Conservation (phyloP, 1,140 invertebrate species). For the Anadara kagoshimensis region DNA sequence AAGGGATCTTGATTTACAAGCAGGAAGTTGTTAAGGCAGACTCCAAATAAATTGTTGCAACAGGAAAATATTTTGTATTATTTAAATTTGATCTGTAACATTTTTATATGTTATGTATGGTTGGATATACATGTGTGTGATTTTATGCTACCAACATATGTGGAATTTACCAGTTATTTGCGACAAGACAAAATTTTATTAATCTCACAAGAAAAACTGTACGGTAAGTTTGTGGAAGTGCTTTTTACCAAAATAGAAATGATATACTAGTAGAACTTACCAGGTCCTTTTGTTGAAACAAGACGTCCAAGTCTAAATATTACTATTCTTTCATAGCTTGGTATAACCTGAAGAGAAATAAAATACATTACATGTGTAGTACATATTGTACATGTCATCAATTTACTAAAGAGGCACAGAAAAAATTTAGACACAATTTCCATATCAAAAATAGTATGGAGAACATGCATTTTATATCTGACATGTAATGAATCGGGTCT, state of each 20-base stretch:
- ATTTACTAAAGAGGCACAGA: neutral
- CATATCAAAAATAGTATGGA: neutral
- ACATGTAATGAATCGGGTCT: neutral
- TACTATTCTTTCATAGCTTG: conserved; percentile 25
- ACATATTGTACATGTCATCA: neutral
- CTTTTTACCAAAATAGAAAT: neutral
- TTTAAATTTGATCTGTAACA: no score
- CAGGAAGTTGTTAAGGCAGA: no score
- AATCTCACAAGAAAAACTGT: no score
- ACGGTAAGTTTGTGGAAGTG: no score
- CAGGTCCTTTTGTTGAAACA: conserved; percentile 24
- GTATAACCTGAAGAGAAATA: conserved; percentile 17
- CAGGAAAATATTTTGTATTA: no score
- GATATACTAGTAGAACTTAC: conserved; percentile 3
- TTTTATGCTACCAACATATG: no score
- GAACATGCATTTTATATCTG: neutral
- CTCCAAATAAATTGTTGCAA: no score
- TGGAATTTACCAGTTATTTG: no score
- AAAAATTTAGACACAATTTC: neutral
- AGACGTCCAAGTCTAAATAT: conserved; percentile 40
- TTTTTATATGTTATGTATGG: no score
- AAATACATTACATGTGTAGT: neutral
- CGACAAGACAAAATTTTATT: no score
- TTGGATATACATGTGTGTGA: no score
- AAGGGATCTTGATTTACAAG: no score